Conservation (phyloP, 2,888 invertebrate species). For the Drosophila antonietae region DNA sequence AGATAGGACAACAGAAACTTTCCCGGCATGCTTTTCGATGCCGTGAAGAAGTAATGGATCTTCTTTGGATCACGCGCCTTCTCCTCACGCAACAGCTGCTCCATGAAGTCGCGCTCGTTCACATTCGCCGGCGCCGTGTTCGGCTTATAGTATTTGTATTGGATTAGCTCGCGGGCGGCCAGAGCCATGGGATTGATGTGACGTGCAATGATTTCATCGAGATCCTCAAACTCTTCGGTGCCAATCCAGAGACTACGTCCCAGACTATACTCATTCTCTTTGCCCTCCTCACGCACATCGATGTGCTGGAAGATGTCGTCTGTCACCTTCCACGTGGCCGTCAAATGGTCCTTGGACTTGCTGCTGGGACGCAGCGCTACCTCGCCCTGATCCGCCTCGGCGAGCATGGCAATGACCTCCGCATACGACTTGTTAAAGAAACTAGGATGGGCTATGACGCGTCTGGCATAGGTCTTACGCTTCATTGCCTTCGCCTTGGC, state of each 20-base stretch:
- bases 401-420: constrained; percentile 96
- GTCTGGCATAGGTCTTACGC: constrained; percentile 90
- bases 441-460: constrained; percentile 98
- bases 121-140: constrained; percentile 92
- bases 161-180: constrained; percentile 94
- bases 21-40: constrained; percentile 94
- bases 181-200: constrained; percentile 98
- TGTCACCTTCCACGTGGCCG: constrained; percentile 99
- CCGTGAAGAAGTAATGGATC: constrained; percentile 94
- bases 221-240: constrained; percentile 97
- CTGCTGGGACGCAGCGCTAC: constrained; percentile 98
- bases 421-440: constrained; percentile 98
- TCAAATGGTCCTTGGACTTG: constrained; percentile 97
- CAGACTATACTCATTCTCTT: constrained; percentile 97
- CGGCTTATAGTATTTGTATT: constrained; percentile 94
- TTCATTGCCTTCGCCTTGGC: constrained; percentile 86
- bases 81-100: constrained; percentile 94
- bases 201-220: constrained; percentile 99
- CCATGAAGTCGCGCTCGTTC: constrained; percentile 87
- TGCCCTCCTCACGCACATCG: constrained; percentile 97
- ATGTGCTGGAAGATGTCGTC: constrained; percentile 98
- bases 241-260: constrained; percentile 95
- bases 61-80: constrained; percentile 94
- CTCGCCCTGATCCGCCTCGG: constrained; percentile 97
- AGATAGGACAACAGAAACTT: constrained; percentile 97